Evolutionary conservation across 2,888 invertebrate species (phyloP), one percentile per base, ranked within the genome.

Genomic region (Actias luna): DNA sequence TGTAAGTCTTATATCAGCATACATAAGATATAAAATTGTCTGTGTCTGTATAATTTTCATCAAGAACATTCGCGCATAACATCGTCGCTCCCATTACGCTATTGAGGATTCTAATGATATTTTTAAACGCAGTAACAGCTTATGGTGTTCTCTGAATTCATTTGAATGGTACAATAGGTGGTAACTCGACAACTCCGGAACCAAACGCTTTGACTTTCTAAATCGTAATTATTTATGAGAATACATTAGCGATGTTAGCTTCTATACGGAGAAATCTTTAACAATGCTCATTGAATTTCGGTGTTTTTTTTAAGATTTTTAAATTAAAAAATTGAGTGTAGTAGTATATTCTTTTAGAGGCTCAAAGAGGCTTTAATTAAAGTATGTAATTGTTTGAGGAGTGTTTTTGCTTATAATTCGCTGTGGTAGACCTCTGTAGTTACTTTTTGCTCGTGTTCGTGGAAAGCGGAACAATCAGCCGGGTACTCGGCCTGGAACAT

Each of bases 351-450:
- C n/a, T n/a, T n/a, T n/a, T n/a, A n/a, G n/a, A n/a, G n/a, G n/a
- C n/a, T n/a, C n/a, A n/a, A n/a, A 55, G n/a, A n/a, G 16, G 7
- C n/a, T 55, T 55, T 29, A 29, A 25, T 55, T 29, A 29, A 55
- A 55, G 29, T 25, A 25, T 50, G 12, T 50, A 50, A 50, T 50
- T 2, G 12, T 42, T 18, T 42, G 8, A 18, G 42, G 29, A 18
- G 16, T 16, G 55, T 29, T 55, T 42, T 5, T 27, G 31, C 55
- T 91, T 95, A 97, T 85, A 97, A 93, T 92, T 97, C 97, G 81
- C 94, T 97, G 87, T 97, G 97, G 75, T 95, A 94, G 66, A 95
- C 96, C 89, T 97, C 97, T 58, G 96, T 97, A 63, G 96, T 97
- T 33, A 96, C 96, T 93, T 94, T 95, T 57, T 95, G 85, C 84